Evolutionary conservation across 2,797 vertebrate genomes (phyloP), one percentile per base, ranked within the genome.

Genomic region (Garrulus glandarius): DNA sequence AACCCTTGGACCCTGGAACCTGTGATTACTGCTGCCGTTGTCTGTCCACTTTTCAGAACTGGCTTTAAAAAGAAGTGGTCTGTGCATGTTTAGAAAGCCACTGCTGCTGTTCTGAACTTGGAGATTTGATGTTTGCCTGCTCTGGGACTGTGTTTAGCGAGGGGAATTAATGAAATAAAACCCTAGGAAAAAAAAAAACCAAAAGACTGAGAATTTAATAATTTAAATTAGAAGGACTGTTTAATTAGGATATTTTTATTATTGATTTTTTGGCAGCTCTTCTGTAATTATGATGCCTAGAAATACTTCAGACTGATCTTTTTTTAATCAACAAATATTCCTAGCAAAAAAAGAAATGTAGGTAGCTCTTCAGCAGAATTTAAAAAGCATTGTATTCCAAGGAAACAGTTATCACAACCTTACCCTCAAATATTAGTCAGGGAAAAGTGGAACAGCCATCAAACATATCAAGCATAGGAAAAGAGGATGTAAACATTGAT

Each of bases 131-230:
- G 13, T 85, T 89, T 95, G 20, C 26, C 11, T 53, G 36, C 27
- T 43, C 29, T 63, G 29, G 34, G 37, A 44, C 41, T 70, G 2
- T 0, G 0, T 23, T 55, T 53, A 70, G 27, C 47, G 18, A 9
- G 27, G 41, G 64, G 27, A 80, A 39, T 56, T 43, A 71, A 37
- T 29, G n/a, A 91, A 80, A 85, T 52, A 34, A 70, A 87, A 52
- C 6, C 3, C 8, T 8, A 20, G 16, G 15, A 2, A 11, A 52
- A 47, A 22, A 53, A 18, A 0, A 39, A 39, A 39, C 13, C 16
- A 6, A 18, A 71, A 52, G 10, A 34, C 23, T 20, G 10, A 56
- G 76, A 41, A 71, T 5, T 1, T 71, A 74, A n/a, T 47, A 39
- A 47, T 47, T 76, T 65, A 53, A 68, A 56, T 75, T 53, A 21